Evolutionary conservation across 2,888 invertebrate genomes (phyloP), one percentile per base, ranked within the genome.

Genomic region (Pycnomerus fuliginosus): DNA sequence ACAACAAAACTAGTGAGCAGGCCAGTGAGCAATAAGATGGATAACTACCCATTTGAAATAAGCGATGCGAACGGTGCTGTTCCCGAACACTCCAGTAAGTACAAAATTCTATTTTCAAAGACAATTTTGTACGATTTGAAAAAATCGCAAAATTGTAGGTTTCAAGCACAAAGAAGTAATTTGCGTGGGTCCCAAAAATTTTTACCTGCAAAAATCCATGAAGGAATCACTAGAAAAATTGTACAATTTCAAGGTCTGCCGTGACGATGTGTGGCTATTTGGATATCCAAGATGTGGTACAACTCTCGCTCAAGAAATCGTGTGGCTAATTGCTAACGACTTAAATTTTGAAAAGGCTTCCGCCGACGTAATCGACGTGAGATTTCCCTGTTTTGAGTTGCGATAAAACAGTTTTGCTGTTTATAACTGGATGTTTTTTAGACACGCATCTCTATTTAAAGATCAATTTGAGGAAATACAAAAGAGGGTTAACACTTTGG

Each of bases 251-350:
- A 71, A 80, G 53, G 75, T 83, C 1, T 75, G 83, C 40, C 58
- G 76, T 0, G 76, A 77, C 54, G 89, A 89, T 64, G 77, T 83
- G 2, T 87, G 86, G 77, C 79, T 89, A 3, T 72, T 80, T 8
- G 84, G 86, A 2, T 87, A 83, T 68, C 88, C 88, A 1, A 76
- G 89, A 68, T 87, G 87, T 61, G 80, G 80, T 10, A 81, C 82
- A 8, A 85, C 85, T 5, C 80, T 84, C 83, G 85, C 85, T 0
- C 87, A 87, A 65, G 88, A 87, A 68, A 68, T 87, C 53, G 81
- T 86, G 3, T 89, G 87, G 87, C 71, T 87, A 67, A 69, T 87
- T 16, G 80, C 80, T 2, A 87, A 87, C 62, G 74, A 85, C 59
- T 74, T 87, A 59, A 80, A 88, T 64, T 88, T 84, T 60, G 74